phyloP scores from a whole-genome alignment of 2,888 invertebrate genomes.

The Aelia acuminata region DNA sequence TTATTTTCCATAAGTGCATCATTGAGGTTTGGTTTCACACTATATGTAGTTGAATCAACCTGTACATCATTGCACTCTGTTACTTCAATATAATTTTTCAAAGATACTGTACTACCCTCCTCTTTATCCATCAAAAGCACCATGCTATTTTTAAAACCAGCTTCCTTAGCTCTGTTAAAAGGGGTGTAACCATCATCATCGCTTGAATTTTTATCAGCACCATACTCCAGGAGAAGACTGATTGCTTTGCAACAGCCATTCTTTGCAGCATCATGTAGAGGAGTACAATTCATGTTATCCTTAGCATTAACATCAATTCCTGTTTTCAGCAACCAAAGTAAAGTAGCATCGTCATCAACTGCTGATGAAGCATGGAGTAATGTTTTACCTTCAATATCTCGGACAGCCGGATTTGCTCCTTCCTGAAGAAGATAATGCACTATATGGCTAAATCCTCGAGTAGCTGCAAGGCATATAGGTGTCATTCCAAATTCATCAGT shows the following conservation, averaged over 20 bases:
- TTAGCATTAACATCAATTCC: slow-evolving; percentile 7
- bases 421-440: neutral
- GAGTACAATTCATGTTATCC: slow-evolving; percentile 22
- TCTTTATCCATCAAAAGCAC: slow-evolving; percentile 56
- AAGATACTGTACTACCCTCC: neutral
- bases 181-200: slow-evolving; percentile 87
- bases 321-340: neutral
- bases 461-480: neutral
- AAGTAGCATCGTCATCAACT: neutral
- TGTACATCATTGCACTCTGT: neutral
- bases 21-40: neutral
- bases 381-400: slow-evolving; percentile 34
- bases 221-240: slow-evolving; percentile 74
- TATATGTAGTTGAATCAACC: neutral
- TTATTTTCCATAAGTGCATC: neutral
- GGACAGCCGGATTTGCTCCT: slow-evolving; percentile 14
- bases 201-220: slow-evolving; percentile 76
- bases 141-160: slow-evolving; percentile 57
- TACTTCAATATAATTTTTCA: neutral
- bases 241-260: neutral
- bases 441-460: neutral
- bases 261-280: neutral
- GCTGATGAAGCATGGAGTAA: neutral
- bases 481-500: slow-evolving; percentile 28
- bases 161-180: slow-evolving; percentile 77